Conservation (phyloP, 2,113 vertebrate genomes). For the Perccottus glenii region DNA sequence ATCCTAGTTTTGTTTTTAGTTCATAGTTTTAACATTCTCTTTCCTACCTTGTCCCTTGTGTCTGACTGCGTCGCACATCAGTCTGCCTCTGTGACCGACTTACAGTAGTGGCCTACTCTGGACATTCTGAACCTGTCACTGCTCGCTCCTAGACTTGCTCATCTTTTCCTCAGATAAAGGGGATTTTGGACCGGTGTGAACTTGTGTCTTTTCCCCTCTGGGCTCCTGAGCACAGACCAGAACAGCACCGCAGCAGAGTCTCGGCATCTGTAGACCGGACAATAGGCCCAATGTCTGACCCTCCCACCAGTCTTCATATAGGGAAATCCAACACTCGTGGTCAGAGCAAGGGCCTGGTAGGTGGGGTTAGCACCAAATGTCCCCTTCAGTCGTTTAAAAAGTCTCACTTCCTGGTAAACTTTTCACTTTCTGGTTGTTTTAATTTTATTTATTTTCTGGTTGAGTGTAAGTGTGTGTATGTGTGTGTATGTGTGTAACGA, state of each 20-base stretch:
- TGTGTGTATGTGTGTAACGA: no score
- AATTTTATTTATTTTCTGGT: no score
- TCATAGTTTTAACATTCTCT: no score
- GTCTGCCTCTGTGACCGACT: neutral
- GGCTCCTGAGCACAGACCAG: neutral
- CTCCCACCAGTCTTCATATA: neutral
- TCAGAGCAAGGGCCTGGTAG: neutral
- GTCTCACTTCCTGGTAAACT: neutral
- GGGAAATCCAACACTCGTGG: neutral
- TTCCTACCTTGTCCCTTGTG: neutral
- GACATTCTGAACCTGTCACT: neutral
- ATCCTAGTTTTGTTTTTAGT: neutral
- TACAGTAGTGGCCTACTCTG: neutral
- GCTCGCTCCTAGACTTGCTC: neutral
- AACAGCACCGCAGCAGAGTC: neutral
- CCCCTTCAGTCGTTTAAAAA: neutral
- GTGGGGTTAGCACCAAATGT: neutral
- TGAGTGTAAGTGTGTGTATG: no score
- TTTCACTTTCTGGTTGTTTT: neutral
- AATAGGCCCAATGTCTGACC: slow-evolving; percentile 1
- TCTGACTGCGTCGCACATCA: neutral
- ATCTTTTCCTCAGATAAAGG: neutral
- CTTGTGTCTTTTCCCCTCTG: neutral
- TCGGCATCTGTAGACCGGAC: neutral
- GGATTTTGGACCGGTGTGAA: neutral